Percentiles rank a stretch among this genome's conserved stretches.
These are phyloP conservation scores for Mormyrops boulengeri DNA, from an alignment of 2,797 vertebrate genomes.

Conservation along the genomic window DNA sequence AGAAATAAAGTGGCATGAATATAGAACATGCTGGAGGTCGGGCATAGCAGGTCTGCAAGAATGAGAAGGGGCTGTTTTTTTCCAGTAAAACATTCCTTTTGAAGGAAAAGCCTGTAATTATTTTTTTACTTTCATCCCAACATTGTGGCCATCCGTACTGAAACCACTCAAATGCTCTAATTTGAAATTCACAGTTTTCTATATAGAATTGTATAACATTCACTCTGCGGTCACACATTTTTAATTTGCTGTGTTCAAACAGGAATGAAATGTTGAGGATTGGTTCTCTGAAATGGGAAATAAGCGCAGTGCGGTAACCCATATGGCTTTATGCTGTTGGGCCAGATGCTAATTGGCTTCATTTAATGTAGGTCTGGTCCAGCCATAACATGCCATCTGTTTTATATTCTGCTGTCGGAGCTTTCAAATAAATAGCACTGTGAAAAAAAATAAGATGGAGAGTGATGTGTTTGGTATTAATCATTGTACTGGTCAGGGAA, in stretches of 20 bases:
- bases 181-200: not conserved
- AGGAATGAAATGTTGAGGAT: not conserved
- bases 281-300: not conserved
- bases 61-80: not conserved
- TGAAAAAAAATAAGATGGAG: not conserved
- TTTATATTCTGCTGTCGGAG: not conserved
- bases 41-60: not conserved
- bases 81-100: not conserved
- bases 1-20: not conserved
- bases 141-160: not conserved
- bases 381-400: not conserved
- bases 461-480: not conserved
- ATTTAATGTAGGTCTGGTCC: not conserved
- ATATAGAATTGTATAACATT: not conserved
- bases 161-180: not conserved
- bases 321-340: not conserved
- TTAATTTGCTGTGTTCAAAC: not conserved
- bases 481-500: not conserved
- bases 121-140: not conserved
- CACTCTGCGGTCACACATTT: not conserved
- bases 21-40: not conserved
- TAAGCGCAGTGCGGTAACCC: not conserved
- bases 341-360: not conserved
- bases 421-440: not conserved
- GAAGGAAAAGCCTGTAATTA: not conserved